Percentiles rank a stretch among this genome's conserved stretches.
Conservation (phyloP, 2,113 vertebrate species). For the Papio anubis region DNA sequence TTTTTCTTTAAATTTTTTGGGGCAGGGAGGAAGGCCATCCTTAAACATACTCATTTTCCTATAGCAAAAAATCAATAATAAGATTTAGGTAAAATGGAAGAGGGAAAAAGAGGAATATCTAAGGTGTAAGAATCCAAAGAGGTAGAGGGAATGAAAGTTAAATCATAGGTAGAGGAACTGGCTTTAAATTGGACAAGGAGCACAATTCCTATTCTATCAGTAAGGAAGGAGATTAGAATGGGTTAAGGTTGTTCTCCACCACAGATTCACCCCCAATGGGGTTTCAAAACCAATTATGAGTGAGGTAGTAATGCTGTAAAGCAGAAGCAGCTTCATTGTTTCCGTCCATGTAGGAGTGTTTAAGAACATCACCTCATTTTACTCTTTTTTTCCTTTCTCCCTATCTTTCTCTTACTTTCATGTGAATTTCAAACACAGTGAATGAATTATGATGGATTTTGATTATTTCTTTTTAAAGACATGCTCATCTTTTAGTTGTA, state of each 20-base stretch:
- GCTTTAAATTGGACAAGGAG: background rate
- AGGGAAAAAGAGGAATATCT: background rate
- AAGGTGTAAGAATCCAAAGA: background rate
- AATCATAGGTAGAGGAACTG: background rate
- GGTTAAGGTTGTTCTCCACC: background rate
- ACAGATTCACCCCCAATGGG: rapidly evolving
- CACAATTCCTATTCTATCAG: background rate
- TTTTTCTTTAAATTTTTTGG: background rate
- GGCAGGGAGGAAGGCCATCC: background rate
- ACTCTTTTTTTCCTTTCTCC: background rate
- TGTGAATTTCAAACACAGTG: background rate
- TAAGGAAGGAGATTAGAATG: background rate
- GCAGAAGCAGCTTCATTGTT: background rate
- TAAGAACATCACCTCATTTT: background rate
- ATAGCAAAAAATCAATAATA: background rate
- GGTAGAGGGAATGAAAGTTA: background rate
- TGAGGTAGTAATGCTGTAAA: background rate
- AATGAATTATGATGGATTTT: background rate
- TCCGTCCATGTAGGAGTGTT: background rate
- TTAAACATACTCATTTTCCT: background rate
- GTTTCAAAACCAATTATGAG: background rate
- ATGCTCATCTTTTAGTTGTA: background rate
- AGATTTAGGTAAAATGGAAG: background rate
- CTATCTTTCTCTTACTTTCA: background rate
- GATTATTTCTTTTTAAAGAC: background rate